Base-by-base conservation (phyloP, 1,140 invertebrate species). In the Sitobion miscanthi region DNA sequence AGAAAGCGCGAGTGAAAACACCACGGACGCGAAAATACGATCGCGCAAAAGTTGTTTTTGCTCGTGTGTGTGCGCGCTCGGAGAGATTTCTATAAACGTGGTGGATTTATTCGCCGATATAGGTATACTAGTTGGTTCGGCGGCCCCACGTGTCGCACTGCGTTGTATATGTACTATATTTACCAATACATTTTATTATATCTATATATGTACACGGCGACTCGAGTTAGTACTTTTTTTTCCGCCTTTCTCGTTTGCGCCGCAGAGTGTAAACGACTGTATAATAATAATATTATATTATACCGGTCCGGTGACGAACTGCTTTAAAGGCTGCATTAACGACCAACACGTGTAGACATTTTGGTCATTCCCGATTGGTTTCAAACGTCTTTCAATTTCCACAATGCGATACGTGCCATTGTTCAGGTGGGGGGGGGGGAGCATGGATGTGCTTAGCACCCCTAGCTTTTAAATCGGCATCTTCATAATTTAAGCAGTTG, bases 1-100 rank as follows among this genome's bases (percentile, higher is more conserved):
- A 90, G 89, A 90, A 90, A 90, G 89, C 89, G 54, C 57, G 89
- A 90, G 89, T 90, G 89, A 90, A 90, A 90, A 62, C 42, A 90
- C 49, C 25, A 11, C 57, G 57, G 8, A 54, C 87, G 42, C 20
- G 14, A 38, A 89, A 49, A 89, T 57, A 57, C 20, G 52, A 54
- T 42, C 38, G 25, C 89, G 38, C 89, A 90, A 90, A 90, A 69
- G 89, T 90, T 90, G 89, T 90, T 45, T 62, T 17, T 45, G 47
- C 21, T 20, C 35, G 35, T 38, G 35, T 62, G 20, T 38, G 23
- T 45, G 35, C 35, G 23, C 38, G n/a, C 14, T n/a, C 30, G 62
- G 89, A 90, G 89, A 90, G 54, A 90, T 88, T 54, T 52, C 85
- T 47, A 25, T 6, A 77, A n/a, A 77, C 85, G 85, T 9, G 42